Percentiles rank a stretch among this genome's conserved stretches.
phyloP scores from a whole-genome alignment of 2,888 invertebrate genomes.

The Acleris holmiana region DNA sequence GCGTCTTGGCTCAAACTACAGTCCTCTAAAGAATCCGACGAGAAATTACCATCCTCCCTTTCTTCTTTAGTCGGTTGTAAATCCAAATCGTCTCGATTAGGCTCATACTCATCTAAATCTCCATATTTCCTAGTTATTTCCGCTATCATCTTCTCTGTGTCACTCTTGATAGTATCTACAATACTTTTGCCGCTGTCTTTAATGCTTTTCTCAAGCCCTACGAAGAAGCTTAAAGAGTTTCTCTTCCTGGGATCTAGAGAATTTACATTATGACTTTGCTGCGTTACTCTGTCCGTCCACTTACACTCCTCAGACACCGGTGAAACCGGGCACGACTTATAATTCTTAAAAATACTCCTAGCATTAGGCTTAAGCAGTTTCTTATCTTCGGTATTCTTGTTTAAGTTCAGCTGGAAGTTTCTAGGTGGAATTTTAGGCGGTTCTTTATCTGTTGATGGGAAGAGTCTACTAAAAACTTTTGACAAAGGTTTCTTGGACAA shows the following conservation, averaged over 20 bases:
- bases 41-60: conserved; percentile 88
- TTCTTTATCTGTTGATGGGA: conserved; percentile 60
- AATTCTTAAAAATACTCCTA: conserved; percentile 86
- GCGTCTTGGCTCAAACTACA: conserved; percentile 84
- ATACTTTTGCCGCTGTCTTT: conserved; percentile 82
- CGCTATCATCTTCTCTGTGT: conserved; percentile 87
- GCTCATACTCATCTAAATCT: conserved; percentile 82
- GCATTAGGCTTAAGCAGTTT: conserved; percentile 67
- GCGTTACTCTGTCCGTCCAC: conserved; percentile 81
- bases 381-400: conserved; percentile 60
- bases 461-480: conserved; percentile 76
- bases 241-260: conserved; percentile 80
- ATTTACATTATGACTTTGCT: conserved; percentile 55
- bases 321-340: conserved; percentile 92
- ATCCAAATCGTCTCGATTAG: conserved; percentile 64
- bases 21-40: conserved; percentile 91
- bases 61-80: conserved; percentile 71
- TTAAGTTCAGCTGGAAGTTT: conserved; percentile 73
- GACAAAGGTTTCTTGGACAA: conserved; percentile 65
- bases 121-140: conserved; percentile 87
- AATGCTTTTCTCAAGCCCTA: conserved; percentile 82
- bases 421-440: conserved; percentile 62
- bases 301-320: conserved; percentile 92
- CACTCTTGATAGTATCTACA: conserved; percentile 85
- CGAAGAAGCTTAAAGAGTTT: conserved; percentile 87